Evolutionary conservation across 2,113 vertebrate genomes (phyloP).

Genomic region (Ophthalmolycus amberensis): DNA sequence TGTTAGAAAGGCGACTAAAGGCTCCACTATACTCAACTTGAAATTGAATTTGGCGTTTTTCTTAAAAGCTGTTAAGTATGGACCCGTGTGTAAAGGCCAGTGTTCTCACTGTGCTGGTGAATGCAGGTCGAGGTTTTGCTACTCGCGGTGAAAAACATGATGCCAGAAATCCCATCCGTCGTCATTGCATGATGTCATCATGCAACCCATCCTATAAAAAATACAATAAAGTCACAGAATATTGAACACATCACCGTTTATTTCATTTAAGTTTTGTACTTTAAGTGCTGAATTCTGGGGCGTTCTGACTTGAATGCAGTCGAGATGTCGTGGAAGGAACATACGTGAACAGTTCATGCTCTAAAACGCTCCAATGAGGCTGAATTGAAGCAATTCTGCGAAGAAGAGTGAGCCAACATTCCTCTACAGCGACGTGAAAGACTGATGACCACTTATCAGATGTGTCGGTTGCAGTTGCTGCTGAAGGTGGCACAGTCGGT

Average conservation of each 20-base stretch:
- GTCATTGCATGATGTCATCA: too few species aligned
- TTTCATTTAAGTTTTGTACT: neutral
- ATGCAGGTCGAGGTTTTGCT: conserved; percentile 1
- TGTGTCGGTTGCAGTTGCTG: too few species aligned
- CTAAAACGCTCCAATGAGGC: too few species aligned
- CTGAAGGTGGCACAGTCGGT: neutral
- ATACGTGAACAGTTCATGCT: too few species aligned
- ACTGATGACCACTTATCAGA: neutral
- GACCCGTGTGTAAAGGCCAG: conserved; percentile 23
- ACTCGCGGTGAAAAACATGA: conserved; percentile 20
- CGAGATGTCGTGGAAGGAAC: too few species aligned
- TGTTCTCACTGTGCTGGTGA: neutral
- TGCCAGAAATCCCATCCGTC: conserved; percentile 9
- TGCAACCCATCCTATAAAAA: neutral
- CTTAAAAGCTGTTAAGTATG: neutral
- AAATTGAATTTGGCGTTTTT: conserved; percentile 23
- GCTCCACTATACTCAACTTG: conserved; percentile 13
- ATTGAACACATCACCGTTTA: neutral
- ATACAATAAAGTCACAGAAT: conserved; percentile 1
- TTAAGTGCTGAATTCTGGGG: neutral
- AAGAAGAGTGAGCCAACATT: neutral
- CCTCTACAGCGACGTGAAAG: neutral
- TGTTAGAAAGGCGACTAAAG: conserved; percentile 12
- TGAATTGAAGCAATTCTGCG: too few species aligned
- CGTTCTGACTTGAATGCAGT: too few species aligned